These are phyloP conservation scores for Cyclophora punctaria DNA, from an alignment of 2,888 invertebrate species.

Conservation along the genomic window DNA sequence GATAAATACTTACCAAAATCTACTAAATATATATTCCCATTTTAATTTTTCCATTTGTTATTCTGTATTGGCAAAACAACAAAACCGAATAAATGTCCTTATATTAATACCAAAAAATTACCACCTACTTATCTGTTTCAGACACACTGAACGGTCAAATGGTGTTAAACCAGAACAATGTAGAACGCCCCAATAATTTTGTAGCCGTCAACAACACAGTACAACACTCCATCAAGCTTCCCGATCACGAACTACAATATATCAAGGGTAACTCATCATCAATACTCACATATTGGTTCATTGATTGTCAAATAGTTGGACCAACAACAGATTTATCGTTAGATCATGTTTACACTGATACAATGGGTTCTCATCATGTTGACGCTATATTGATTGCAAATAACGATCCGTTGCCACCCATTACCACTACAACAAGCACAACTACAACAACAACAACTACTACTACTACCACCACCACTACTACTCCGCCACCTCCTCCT, in stretches of 20 bases:
- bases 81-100: too few relatives aligned
- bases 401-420: constrained; percentile 75
- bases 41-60: too few relatives aligned
- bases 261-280: constrained; percentile 61
- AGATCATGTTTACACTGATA: constrained; percentile 77
- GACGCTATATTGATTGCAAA: constrained; percentile 84
- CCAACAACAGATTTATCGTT: constrained; percentile 77
- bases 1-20: too few relatives aligned
- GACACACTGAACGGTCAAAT: constrained; percentile 81
- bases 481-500: constrained; percentile 34
- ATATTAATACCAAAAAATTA: too few relatives aligned
- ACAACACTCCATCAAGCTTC: constrained; percentile 74
- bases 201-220: constrained; percentile 78
- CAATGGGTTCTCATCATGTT: constrained; percentile 76
- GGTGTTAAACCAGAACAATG: constrained; percentile 77
- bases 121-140: constrained; percentile 35
- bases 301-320: constrained; percentile 83
- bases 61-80: too few relatives aligned
- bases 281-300: constrained; percentile 84
- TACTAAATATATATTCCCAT: too few relatives aligned
- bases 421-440: constrained; percentile 61
- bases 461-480: constrained; percentile 44
- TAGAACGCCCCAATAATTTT: constrained; percentile 70
- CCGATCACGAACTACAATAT: constrained; percentile 76
- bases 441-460: constrained; percentile 62